phyloP scores from a whole-genome alignment of 2,113 vertebrate species.

The Gyps fulvus region DNA sequence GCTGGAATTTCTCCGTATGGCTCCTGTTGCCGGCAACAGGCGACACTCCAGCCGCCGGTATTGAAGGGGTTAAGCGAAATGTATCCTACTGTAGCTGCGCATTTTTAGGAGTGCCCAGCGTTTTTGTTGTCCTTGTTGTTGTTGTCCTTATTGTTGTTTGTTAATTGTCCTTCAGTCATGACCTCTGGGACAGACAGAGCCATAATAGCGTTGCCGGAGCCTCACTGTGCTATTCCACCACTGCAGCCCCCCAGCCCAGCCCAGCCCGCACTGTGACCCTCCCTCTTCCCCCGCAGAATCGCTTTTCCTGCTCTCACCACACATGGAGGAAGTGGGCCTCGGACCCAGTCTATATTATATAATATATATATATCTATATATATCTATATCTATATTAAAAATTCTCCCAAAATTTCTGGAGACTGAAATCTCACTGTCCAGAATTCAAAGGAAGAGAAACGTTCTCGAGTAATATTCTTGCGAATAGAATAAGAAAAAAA shows the following conservation, averaged over 20 bases:
- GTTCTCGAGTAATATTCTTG: conserved; percentile 29
- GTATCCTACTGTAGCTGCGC: conserved; percentile 69
- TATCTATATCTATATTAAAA: conserved; percentile 16
- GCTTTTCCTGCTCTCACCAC: conserved; percentile 13
- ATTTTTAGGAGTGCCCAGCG: conserved; percentile 6
- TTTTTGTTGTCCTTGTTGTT: conserved; percentile 15
- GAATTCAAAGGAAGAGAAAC: conserved; percentile 34
- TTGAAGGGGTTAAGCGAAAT: conserved; percentile 34
- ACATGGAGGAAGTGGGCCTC: conserved; percentile 35
- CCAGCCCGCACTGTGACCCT: neutral
- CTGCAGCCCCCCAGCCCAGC: neutral
- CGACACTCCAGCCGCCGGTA: neutral
- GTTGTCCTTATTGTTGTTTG: conserved; percentile 12
- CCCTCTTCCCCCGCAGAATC: neutral
- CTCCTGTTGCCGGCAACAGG: conserved; percentile 52
- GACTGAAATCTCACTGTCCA: conserved; percentile 43
- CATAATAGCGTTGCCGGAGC: conserved; percentile 42
- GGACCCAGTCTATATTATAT: neutral
- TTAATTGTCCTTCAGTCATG: conserved; percentile 40
- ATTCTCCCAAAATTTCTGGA: conserved; percentile 15
- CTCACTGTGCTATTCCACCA: conserved; percentile 37
- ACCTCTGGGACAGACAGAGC: conserved; percentile 54
- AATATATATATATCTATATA: neutral
- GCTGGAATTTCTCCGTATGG: neutral
- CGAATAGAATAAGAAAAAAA: conserved; percentile 52